Evolutionary conservation across 2,888 invertebrate species (phyloP), one percentile per base, ranked within the genome.

Genomic region (Phengaris arion): DNA sequence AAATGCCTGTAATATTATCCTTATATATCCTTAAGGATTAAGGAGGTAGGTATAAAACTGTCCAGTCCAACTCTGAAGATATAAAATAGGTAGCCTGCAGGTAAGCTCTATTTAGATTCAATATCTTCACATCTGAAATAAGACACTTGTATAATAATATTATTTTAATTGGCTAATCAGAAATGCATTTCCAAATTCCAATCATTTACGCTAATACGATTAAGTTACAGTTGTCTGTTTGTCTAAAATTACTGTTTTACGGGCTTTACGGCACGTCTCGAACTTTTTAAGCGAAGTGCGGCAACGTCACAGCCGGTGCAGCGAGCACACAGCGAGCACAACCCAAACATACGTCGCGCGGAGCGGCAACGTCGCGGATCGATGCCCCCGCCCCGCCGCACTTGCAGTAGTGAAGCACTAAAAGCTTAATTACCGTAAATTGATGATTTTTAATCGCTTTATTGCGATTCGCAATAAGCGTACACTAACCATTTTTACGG

Each of bases 331-430:
- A n/a, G n/a, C n/a, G n/a, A n/a, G n/a, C n/a, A n/a, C 88, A 88
- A 91, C 91, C 91, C 90, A 93, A 92, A 92, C 92, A 91, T 91
- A 87, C 87, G 86, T 85, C 83, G 86, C 83, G 85, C 88, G 85
- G 86, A 86, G 84, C 86, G 92, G 90, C 92, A 92, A 91, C 92
- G 84, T 80, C 89, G 91, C 91, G 80, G 85, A 89, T 90, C 90
- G 89, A 90, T 90, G 85, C 86, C 83, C 77, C 81, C 78, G 51
- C 82, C 81, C 81, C 74, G 46, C 74, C 78, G 78, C 82, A 82
- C 88, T 84, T 80, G 84, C 86, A 84, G 85, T 89, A 88, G 88
- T 86, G 87, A 87, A 86, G 85, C 86, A 86, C 84, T 88, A 84
- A 87, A 86, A 81, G 84, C 84, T 86, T 89, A 90, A 91, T 91